phyloP scores from a whole-genome alignment of 2,113 vertebrate species.

The Choloepus hoffmanni region DNA sequence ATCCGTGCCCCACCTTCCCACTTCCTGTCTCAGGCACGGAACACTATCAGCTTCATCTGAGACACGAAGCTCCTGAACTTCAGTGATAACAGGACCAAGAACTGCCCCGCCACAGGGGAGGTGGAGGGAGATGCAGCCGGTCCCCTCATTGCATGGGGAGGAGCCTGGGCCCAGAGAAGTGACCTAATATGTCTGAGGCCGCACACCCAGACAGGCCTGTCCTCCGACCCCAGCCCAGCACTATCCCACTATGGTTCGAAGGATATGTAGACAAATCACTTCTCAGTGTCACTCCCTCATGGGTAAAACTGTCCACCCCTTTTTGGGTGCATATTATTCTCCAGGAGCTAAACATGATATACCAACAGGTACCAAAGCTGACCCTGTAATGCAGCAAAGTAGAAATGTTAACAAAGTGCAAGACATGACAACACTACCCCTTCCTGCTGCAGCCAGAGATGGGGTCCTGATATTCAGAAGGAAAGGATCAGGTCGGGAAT shows the following conservation, averaged over 20 bases:
- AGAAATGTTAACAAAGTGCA: not conserved
- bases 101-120: accelerated
- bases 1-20: too few species aligned
- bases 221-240: not conserved
- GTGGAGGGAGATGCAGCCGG: too few species aligned
- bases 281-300: not conserved
- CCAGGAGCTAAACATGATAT: not conserved
- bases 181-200: not conserved
- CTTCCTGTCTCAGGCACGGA: not conserved
- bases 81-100: not conserved
- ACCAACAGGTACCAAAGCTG: not conserved
- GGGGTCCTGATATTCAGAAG: too few species aligned
- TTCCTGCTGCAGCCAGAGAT: not conserved
- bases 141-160: not conserved
- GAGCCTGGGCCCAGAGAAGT: not conserved
- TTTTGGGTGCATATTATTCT: not conserved
- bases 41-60: not conserved
- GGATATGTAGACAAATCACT: not conserved
- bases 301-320: not conserved
- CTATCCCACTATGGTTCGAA: accelerated
- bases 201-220: too few species aligned
- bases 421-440: accelerated
- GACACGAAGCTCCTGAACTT: not conserved
- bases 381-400: not conserved
- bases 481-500: not conserved